Evolutionary conservation across 2,888 invertebrate species (phyloP).

Genomic region (Perizoma affinitatum): DNA sequence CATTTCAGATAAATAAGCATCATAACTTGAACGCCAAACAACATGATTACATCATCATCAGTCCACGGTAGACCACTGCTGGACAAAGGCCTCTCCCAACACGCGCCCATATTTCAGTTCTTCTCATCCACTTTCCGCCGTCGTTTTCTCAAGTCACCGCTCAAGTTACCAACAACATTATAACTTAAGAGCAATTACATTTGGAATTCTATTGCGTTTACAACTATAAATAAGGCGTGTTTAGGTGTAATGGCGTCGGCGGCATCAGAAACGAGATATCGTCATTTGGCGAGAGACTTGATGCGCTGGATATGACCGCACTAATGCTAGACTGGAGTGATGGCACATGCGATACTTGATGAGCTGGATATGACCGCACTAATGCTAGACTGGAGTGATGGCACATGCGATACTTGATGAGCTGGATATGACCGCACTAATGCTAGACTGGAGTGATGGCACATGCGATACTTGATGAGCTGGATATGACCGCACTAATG

Average conservation of each 20-base stretch:
- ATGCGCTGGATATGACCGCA: slow-evolving; percentile 2
- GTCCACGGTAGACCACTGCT: no score
- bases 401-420: slow-evolving; percentile 7
- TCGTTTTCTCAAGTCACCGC: no score
- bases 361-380: background rate
- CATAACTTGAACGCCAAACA: no score
- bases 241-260: slow-evolving; percentile 7
- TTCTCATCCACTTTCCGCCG: no score
- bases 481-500: background rate
- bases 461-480: slow-evolving; percentile 7
- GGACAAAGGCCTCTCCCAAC: no score
- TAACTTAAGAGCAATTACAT: slow-evolving; percentile 3
- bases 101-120: no score
- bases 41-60: no score
- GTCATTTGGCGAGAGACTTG: slow-evolving; percentile 13
- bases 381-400: background rate
- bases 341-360: slow-evolving; percentile 1
- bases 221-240: slow-evolving; percentile 18
- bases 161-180: no score
- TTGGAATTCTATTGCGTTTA: slow-evolving; percentile 13
- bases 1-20: no score
- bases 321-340: background rate
- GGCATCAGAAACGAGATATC: slow-evolving; percentile 11
- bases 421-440: background rate
- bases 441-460: background rate